Percentiles rank a stretch among this genome's conserved stretches.
Evolutionary conservation across 2,888 invertebrate species (phyloP).

Genomic region (Oscheius sp.): DNA sequence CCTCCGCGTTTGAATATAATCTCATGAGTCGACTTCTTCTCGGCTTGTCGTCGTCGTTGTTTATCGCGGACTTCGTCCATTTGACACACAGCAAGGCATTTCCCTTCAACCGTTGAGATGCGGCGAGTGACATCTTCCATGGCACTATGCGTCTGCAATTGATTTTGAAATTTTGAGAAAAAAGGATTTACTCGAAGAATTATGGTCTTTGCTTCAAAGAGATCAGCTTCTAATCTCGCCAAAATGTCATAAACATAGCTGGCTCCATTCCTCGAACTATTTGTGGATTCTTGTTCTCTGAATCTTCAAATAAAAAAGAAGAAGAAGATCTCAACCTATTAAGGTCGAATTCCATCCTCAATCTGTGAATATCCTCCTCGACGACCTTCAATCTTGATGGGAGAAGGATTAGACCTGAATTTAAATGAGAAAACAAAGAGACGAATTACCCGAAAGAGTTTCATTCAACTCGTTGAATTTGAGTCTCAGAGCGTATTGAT

Average conservation of each 20-base stretch:
- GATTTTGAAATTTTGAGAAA: not conserved
- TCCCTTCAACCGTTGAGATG: conserved; percentile 42
- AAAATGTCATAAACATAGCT: conserved; percentile 9
- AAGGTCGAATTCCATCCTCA: conserved; percentile 28
- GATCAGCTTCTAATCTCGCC: not conserved
- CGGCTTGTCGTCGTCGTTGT: conserved; percentile 38
- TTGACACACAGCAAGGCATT: conserved; percentile 48
- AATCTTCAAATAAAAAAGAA: not conserved
- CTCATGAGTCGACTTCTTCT: conserved; percentile 34
- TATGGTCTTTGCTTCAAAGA: not conserved
- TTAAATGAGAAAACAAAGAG: not conserved
- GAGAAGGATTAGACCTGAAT: conserved; percentile 15
- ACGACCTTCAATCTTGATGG: conserved; percentile 14
- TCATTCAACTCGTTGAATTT: conserved; percentile 28
- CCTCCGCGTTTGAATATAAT: conserved; percentile 41
- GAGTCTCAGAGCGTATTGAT: conserved; percentile 10
- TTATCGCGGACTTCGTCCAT: conserved; percentile 39
- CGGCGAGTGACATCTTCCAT: conserved; percentile 44
- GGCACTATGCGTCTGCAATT: conserved; percentile 33
- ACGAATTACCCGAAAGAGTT: conserved; percentile 2
- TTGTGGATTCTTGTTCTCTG: not conserved
- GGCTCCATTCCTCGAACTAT: not conserved
- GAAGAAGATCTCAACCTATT: not conserved
- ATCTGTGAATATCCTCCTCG: conserved; percentile 23
- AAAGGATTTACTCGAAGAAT: not conserved